A percentile compares a stretch with the other conserved stretches of the same genome.
phyloP scores from a whole-genome alignment of 2,888 invertebrate genomes.

The Microplitis deprimator region DNA sequence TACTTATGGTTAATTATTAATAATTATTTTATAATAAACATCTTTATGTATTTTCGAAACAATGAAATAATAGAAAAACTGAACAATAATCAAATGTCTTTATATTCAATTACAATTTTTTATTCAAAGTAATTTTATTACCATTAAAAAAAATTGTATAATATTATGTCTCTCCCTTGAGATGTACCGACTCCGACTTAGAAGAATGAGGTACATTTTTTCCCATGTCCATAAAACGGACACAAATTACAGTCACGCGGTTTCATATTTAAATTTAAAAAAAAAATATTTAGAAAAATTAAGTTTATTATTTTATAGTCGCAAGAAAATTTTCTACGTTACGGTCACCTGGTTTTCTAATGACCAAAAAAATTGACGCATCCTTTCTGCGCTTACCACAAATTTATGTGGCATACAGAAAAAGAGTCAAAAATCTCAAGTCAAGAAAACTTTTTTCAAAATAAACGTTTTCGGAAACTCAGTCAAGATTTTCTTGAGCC shows the following conservation, averaged over 20 bases:
- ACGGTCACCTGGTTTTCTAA: no score
- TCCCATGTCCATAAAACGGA: conserved; percentile 15
- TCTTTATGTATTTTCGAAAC: no score
- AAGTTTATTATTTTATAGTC: no score
- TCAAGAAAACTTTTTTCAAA: no score
- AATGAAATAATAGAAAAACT: neutral
- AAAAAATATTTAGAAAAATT: neutral
- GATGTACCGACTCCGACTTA: neutral
- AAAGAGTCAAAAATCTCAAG: no score
- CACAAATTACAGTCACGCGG: conserved; percentile 15
- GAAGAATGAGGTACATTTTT: neutral
- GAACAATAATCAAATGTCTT: neutral
- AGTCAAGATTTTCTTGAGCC: no score
- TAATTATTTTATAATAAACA: neutral
- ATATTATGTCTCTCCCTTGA: neutral
- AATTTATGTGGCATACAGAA: no score
- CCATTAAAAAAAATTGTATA: neutral
- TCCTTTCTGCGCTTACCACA: no score
- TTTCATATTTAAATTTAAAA: conserved; percentile 4
- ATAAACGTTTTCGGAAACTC: no score
- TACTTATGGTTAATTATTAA: neutral
- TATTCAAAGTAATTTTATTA: conserved; percentile 5
- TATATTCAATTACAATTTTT: neutral
- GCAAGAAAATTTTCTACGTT: no score
- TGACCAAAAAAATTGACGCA: no score